Evolutionary conservation across 2,797 vertebrate genomes (phyloP).

Genomic region (Chrysocyon brachyurus): DNA sequence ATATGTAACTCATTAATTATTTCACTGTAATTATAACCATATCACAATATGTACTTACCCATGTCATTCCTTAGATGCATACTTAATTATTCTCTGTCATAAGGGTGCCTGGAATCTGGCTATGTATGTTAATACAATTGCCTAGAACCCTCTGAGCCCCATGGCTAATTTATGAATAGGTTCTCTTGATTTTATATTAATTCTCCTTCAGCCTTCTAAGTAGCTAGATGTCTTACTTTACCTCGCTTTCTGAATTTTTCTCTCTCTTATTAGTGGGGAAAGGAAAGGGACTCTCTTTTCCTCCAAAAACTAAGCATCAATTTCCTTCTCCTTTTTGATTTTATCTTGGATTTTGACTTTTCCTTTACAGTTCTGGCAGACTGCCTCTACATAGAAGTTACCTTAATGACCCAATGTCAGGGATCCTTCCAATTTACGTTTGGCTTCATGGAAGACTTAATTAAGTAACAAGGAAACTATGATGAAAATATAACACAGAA

Average conservation of each 20-base stretch:
- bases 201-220: background rate
- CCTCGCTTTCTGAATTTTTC: background rate
- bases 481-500: background rate
- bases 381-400: background rate
- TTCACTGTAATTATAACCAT: background rate
- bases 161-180: background rate
- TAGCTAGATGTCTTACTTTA: background rate
- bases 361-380: background rate
- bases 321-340: background rate
- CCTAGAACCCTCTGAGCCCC: background rate
- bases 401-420: background rate
- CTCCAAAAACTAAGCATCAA: background rate
- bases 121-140: background rate
- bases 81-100: background rate
- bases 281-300: background rate
- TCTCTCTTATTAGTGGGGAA: background rate
- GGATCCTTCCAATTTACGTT: background rate
- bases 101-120: background rate
- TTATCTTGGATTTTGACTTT: background rate
- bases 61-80: background rate
- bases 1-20: background rate
- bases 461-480: conserved; percentile 1
- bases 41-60: background rate
- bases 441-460: background rate
- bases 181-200: background rate